Percentiles rank a stretch among this genome's conserved stretches.
phyloP scores from a whole-genome alignment of 2,113 vertebrate species.

The Agapornis roseicollis region DNA sequence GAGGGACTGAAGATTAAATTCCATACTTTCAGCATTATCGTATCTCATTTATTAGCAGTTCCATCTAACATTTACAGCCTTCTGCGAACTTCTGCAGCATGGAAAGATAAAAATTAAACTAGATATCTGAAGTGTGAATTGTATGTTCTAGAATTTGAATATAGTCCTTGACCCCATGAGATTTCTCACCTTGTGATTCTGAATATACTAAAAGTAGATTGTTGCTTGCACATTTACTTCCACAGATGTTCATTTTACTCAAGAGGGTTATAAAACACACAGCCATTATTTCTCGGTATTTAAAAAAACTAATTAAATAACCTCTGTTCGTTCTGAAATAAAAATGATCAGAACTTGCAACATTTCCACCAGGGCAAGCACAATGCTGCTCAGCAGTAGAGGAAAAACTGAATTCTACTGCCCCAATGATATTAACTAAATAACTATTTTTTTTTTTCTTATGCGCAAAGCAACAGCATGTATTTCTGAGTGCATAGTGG shows the following conservation, averaged over 20 bases:
- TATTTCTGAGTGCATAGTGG: not conserved
- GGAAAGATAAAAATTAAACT: not conserved
- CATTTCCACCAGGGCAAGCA: not conserved
- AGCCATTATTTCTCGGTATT: not conserved
- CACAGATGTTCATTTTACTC: not conserved
- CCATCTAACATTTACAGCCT: not conserved
- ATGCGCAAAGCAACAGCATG: fast-evolving
- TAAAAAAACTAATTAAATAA: not conserved
- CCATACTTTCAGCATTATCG: not conserved
- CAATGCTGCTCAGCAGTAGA: not conserved
- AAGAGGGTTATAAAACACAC: not conserved
- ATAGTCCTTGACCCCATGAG: not conserved
- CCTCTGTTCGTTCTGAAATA: not conserved
- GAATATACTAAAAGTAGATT: not conserved
- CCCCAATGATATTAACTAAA: not conserved
- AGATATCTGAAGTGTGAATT: not conserved
- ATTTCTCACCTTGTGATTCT: not conserved
- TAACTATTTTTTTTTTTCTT: not conserved
- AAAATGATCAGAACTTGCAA: not conserved
- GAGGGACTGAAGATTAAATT: not conserved
- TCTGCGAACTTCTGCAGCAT: not conserved
- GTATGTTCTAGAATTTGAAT: not conserved
- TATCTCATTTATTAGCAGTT: not conserved
- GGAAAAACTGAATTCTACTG: not conserved
- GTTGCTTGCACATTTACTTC: not conserved